Evolutionary conservation across 2,113 vertebrate species (phyloP), one percentile per base, ranked within the genome.

Genomic region (Neolamprologus cancellatus): DNA sequence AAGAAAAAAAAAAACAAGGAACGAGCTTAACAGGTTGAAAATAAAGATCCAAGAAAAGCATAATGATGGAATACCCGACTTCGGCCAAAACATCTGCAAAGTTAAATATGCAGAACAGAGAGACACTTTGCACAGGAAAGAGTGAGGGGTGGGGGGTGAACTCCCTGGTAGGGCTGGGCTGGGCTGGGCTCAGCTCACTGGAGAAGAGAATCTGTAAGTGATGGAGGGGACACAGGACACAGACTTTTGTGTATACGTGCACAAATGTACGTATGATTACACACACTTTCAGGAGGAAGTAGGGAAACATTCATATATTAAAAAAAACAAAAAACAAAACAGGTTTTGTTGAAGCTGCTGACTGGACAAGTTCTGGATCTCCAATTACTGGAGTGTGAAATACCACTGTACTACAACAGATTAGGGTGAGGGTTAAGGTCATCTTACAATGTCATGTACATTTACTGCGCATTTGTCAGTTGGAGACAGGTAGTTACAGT

Each of bases 381-480:
- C 39, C 57, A 66, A 4, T 87, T 18, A 82, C 30, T 36, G 8
- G 54, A 89, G 91, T 41, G 64, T 91, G 88, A 54, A 89, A 91
- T 15, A 54, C 78, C 57, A 39, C 18, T 36, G 39, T 10, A 36
- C 66, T 69, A 78, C 32, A 79, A 28, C 83, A 79, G 84, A 88
- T 92, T 71, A 87, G 80, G 64, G 88, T 82, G 50, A 88, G 80
- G 25, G 81, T 41, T 61, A 25, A 50, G 79, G 93, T 92, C 92
- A 84, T 25, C 55, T 80, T 79, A 55, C 39, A 20, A 48, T 53
- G 86, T 84, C 85, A n/a, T 59, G 36, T 46, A 17, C 8, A 15
- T 48, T 81, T 10, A 30, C 50, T 78, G 57, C 2, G 7, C 91
- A 93, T 93, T 84, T 87, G 76, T 93, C 93, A 92, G 53, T 84